Percentiles rank a stretch among this genome's conserved stretches.
phyloP scores from a whole-genome alignment of 2,797 vertebrate genomes.

The Steatocranus sp. region DNA sequence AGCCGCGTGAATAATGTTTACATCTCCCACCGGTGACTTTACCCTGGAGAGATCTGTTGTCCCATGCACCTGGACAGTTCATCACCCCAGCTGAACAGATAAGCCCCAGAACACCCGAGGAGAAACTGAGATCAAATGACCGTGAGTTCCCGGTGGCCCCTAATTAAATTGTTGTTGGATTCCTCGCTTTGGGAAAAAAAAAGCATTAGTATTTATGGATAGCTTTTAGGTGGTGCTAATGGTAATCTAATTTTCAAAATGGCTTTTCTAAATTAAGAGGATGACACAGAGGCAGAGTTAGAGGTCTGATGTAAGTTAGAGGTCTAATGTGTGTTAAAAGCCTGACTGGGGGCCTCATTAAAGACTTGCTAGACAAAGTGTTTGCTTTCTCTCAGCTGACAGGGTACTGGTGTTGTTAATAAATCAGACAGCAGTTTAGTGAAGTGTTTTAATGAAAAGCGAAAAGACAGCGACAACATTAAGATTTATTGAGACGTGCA shows the following conservation, averaged over 20 bases:
- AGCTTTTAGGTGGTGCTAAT: constrained; percentile 45
- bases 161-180: constrained; percentile 50
- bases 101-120: constrained; percentile 19
- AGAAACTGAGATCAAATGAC: constrained; percentile 35
- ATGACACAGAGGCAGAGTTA: constrained; percentile 39
- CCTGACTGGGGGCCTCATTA: constrained; percentile 35
- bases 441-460: constrained; percentile 17
- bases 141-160: not conserved
- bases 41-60: constrained; percentile 44
- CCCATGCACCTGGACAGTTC: constrained; percentile 58
- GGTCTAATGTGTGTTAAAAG: constrained; percentile 47
- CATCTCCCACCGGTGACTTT: constrained; percentile 44
- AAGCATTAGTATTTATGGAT: constrained; percentile 45
- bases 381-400: constrained; percentile 32
- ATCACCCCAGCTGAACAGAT: constrained; percentile 40
- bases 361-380: constrained; percentile 21
- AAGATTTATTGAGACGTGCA: not conserved
- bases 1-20: constrained; percentile 64
- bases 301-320: constrained; percentile 39
- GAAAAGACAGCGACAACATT: not conserved
- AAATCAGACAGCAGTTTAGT: constrained; percentile 3
- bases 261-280: constrained; percentile 54
- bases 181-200: constrained; percentile 9
- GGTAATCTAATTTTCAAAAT: constrained; percentile 55
- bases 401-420: constrained; percentile 15